Base-by-base conservation (phyloP, 1,140 invertebrate species). In the Teleopsis dalmanni region DNA sequence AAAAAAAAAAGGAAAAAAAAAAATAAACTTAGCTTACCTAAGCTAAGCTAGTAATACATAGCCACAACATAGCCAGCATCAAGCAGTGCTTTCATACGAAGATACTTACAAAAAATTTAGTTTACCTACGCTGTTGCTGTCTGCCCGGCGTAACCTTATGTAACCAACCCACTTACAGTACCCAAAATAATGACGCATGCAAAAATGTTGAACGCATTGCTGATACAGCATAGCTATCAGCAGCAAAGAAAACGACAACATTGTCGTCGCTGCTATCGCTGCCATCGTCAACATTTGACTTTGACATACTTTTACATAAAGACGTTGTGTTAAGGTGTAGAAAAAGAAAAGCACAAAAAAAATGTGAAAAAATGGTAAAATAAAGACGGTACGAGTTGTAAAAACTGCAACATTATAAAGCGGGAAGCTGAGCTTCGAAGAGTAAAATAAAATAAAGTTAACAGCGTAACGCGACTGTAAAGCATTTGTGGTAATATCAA, bases 241-340 rank as follows among this genome's bases (percentile, higher is more conserved):
- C 38, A 14, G 38, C 2, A 21, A 14, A n/a, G n/a, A 31, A n/a
- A 31, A 31, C 37, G 21, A 13, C 35, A 37, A 8, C 40, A 42
- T 29, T 26, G 33, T 21, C 43, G 33, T 34, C 48, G 58, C 46
- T 53, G 47, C 52, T 62, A 58, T 58, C 60, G 21, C 13, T 31
- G 14, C 19, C 38, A 16, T 10, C 33, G 43, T 29, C 54, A 56
- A 41, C 52, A 55, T 59, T 66, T 66, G 63, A 66, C 63, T 61
- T 66, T 66, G 62, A 66, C 63, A 66, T 66, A 66, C 63, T 65
- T 66, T 60, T 56, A 16, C 18, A 18, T 23, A 23, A 50, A 14
- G 43, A 45, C 51, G 18, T 33, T 42, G 50, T 38, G 48, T 52
- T 51, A 51, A 29, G 19, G 37, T 40, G 38, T 2, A 36, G 45